Evolutionary conservation across 1,140 invertebrate genomes (phyloP), one percentile per base, ranked within the genome.

Genomic region (Panonychus citri): DNA sequence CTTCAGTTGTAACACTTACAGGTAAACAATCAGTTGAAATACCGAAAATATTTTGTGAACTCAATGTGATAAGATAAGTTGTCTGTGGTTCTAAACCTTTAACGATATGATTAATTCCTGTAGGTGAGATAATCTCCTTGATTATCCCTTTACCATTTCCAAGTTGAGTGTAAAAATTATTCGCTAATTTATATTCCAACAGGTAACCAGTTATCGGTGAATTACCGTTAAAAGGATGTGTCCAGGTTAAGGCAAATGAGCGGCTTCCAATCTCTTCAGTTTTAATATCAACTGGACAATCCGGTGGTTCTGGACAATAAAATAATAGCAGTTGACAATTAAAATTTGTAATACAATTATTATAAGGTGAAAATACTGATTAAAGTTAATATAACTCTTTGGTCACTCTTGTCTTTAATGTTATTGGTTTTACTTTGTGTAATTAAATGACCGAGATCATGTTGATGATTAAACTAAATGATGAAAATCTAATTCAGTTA

Each of bases 1-100:
- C 84, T 61, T 81, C 74, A 17, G 85, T 87, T 34, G 77, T 81
- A 3, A 83, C 78, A 70, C 80, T 78, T 17, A 86, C 76, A 42
- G 90, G 80, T 62, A 93, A 89, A 25, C 89, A 95, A 17, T 89
- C 80, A 42, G 83, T 81, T 1, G 88, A 90, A 5, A 75, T 78
- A 46, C 95, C 95, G 49, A 89, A 90, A 72, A 95, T 94, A 72
- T 98, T 99, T 24, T 95, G 82, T 13, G 94, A 91, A 62, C 85
- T 78, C 2, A 98, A 78, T 53, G 93, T 75, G 75, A 99, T 96
- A 69, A 95, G 84, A 69, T 89, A 95, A 70, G 93, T 84, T 43
- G 82, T 82, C 46, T 85, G 81, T 70, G 89, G 88, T 55, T 80
- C 78, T 3, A 95, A 71, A 61, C 81, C 81, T 59, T 78, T 77